These are phyloP conservation scores for Jordanella pulchra DNA, from an alignment of 2,797 vertebrate genomes.

Conservation along the genomic window DNA sequence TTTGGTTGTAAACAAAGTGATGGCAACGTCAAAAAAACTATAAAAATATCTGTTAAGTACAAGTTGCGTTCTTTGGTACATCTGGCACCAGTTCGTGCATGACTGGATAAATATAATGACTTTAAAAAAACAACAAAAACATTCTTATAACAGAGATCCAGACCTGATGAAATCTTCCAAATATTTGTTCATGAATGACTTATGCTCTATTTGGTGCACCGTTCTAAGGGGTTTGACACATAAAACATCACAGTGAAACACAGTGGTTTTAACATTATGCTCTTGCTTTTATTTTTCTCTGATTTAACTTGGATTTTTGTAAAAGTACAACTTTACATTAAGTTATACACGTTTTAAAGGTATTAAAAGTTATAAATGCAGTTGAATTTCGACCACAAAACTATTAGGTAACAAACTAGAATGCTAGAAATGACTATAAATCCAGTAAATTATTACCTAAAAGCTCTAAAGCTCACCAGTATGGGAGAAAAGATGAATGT, in stretches of 20 bases:
- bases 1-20: not conserved
- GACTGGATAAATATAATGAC: not conserved
- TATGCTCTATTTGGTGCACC: not conserved
- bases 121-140: not conserved
- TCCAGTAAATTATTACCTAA: not conserved
- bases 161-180: too few species aligned
- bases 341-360: too few species aligned
- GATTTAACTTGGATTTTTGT: not conserved
- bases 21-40: not conserved
- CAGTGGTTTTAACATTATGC: not conserved
- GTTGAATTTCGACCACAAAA: not conserved
- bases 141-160: not conserved
- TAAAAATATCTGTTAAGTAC: too few species aligned
- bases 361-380: not conserved
- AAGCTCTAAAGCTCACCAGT: not conserved
- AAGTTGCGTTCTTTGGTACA: too few species aligned
- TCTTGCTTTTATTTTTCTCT: not conserved
- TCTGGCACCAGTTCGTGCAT: not conserved
- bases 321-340: too few species aligned
- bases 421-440: too few species aligned
- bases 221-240: too few species aligned
- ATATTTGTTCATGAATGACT: not conserved
- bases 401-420: not conserved
- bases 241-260: not conserved
- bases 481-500: not conserved